Percentiles rank a stretch among this genome's conserved stretches.
Evolutionary conservation across 2,113 vertebrate species (phyloP).

Genomic region (Galbula dea): DNA sequence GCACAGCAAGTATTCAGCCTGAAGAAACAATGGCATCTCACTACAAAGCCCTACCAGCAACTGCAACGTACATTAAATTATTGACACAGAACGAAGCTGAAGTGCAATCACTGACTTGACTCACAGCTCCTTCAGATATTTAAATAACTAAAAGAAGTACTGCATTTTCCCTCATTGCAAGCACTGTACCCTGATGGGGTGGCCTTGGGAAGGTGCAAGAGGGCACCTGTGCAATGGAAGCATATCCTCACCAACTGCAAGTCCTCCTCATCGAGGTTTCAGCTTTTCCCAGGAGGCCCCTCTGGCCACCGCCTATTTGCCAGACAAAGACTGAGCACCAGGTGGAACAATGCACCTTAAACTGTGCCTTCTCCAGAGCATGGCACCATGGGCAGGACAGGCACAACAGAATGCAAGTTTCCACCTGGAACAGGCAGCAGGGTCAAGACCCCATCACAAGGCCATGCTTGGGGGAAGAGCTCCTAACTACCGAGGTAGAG

Average conservation of each 20-base stretch:
- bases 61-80: background rate
- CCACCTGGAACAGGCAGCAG: background rate
- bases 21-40: background rate
- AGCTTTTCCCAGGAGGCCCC: background rate
- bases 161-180: background rate
- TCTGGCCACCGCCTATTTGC: accelerated
- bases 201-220: background rate
- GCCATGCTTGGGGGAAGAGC: accelerated
- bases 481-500: background rate
- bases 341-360: background rate
- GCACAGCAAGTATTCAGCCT: background rate
- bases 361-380: background rate
- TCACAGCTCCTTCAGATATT: background rate
- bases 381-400: background rate
- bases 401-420: background rate
- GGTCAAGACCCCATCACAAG: accelerated
- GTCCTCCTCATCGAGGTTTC: background rate
- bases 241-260: accelerated
- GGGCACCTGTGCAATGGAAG: background rate
- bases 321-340: background rate
- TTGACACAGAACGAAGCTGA: background rate
- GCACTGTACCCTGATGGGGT: background rate
- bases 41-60: background rate
- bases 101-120: background rate
- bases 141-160: background rate